A percentile compares a stretch with the other conserved stretches of the same genome.
Conservation (phyloP, 2,797 vertebrate genomes). For the Dendrocincla fuliginosa region DNA sequence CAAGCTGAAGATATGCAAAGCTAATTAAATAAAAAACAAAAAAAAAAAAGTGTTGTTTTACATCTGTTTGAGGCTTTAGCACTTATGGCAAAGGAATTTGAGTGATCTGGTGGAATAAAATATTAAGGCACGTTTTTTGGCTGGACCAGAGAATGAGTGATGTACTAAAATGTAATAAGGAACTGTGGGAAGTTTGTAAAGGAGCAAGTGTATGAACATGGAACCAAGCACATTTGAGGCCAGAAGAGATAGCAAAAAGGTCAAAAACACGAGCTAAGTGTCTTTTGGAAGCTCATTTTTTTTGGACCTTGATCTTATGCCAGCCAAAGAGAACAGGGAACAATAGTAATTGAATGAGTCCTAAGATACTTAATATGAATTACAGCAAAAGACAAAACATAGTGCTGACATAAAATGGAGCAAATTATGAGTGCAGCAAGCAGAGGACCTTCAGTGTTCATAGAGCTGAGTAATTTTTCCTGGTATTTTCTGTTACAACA, state of each 20-base stretch:
- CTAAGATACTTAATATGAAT: background rate
- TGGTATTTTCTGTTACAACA: constrained; percentile 43
- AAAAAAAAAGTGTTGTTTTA: background rate
- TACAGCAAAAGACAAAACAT: background rate
- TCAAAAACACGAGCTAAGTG: background rate
- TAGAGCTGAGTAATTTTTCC: background rate
- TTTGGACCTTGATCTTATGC: background rate
- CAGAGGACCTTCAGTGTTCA: background rate
- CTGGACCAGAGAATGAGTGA: background rate
- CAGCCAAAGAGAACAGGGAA: background rate
- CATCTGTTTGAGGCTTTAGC: background rate
- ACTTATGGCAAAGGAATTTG: background rate
- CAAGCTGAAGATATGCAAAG: background rate
- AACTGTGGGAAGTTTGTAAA: background rate
- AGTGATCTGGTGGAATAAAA: background rate
- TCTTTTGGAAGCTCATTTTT: background rate
- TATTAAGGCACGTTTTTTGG: background rate
- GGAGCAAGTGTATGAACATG: background rate
- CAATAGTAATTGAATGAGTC: background rate
- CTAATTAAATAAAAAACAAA: background rate
- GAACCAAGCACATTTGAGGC: background rate
- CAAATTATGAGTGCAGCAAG: background rate
- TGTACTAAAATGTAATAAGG: background rate
- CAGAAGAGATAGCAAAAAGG: background rate
- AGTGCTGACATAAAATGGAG: background rate